Evolutionary conservation across 2,113 vertebrate genomes (phyloP).

Genomic region (Phyllopteryx taeniolatus): DNA sequence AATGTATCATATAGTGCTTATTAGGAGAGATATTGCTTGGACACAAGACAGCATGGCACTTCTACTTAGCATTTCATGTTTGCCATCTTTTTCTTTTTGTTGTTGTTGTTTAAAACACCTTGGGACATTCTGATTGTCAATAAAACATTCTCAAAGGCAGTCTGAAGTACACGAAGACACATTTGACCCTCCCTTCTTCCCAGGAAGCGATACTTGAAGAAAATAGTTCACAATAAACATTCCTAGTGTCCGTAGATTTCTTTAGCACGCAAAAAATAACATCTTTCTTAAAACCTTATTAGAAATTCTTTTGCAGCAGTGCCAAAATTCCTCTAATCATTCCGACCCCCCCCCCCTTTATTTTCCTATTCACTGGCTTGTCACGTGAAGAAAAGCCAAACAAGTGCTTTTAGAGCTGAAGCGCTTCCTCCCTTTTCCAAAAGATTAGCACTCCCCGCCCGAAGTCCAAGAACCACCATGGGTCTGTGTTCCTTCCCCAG

Average conservation of each 20-base stretch:
- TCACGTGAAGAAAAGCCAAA: slow-evolving; percentile 60
- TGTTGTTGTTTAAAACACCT: slow-evolving; percentile 8
- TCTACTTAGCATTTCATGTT: slow-evolving; percentile 58
- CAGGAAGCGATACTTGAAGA: slow-evolving; percentile 61
- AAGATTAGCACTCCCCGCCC: slow-evolving; percentile 46
- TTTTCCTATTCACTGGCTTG: slow-evolving; percentile 47
- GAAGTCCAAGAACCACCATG: neutral
- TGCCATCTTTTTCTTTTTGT: slow-evolving; percentile 24
- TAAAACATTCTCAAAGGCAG: slow-evolving; percentile 70
- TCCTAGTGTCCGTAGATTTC: slow-evolving; percentile 52
- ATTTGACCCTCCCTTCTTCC: slow-evolving; percentile 29
- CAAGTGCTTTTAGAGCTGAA: slow-evolving; percentile 57
- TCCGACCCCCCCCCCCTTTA: slow-evolving; percentile 42
- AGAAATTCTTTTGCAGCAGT: slow-evolving; percentile 68
- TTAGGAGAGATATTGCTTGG: slow-evolving; percentile 70
- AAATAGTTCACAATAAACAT: slow-evolving; percentile 62
- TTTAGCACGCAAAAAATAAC: slow-evolving; percentile 59
- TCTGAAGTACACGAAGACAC: slow-evolving; percentile 66
- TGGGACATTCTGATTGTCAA: slow-evolving; percentile 71
- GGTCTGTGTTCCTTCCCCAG: slow-evolving; percentile 30
- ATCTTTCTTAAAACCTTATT: slow-evolving; percentile 69
- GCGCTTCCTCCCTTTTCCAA: slow-evolving; percentile 50
- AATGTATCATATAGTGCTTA: slow-evolving; percentile 63
- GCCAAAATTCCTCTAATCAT: slow-evolving; percentile 66
- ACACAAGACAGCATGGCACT: slow-evolving; percentile 72